Evolutionary conservation across 2,888 invertebrate species (phyloP).

Genomic region (Cacoxenus indagator): DNA sequence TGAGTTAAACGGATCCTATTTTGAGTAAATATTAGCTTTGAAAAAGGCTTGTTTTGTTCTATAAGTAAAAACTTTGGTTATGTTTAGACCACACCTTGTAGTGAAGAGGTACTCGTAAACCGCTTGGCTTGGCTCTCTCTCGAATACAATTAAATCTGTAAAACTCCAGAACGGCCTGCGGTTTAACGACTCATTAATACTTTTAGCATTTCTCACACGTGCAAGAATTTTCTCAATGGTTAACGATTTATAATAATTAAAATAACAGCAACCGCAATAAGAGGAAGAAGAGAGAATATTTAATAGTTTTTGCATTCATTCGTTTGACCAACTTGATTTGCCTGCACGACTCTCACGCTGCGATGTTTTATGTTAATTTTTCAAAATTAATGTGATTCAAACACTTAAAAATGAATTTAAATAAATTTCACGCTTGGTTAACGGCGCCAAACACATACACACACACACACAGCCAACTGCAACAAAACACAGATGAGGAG

Average conservation of each 20-base stretch:
- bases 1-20: too few species aligned
- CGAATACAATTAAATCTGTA: too few species aligned
- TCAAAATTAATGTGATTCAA: constrained; percentile 1
- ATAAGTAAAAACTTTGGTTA: too few species aligned
- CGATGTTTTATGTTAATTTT: constrained; percentile 9
- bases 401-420: constrained; percentile 64
- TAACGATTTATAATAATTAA: not conserved
- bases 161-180: too few species aligned
- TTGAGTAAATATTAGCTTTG: too few species aligned
- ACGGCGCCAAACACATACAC: constrained; percentile 24
- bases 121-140: too few species aligned
- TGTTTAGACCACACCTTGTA: too few species aligned
- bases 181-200: too few species aligned
- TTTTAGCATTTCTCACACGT: too few species aligned
- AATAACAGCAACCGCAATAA: not conserved
- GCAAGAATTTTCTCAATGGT: not conserved
- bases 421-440: constrained; percentile 65
- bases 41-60: too few species aligned
- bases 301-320: not conserved
- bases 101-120: too few species aligned
- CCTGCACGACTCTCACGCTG: not conserved
- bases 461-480: not conserved
- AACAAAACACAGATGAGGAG: not conserved
- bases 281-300: not conserved
- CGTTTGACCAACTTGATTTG: not conserved